Conservation (phyloP, 2,797 vertebrate species). For the Acomys russatus region DNA sequence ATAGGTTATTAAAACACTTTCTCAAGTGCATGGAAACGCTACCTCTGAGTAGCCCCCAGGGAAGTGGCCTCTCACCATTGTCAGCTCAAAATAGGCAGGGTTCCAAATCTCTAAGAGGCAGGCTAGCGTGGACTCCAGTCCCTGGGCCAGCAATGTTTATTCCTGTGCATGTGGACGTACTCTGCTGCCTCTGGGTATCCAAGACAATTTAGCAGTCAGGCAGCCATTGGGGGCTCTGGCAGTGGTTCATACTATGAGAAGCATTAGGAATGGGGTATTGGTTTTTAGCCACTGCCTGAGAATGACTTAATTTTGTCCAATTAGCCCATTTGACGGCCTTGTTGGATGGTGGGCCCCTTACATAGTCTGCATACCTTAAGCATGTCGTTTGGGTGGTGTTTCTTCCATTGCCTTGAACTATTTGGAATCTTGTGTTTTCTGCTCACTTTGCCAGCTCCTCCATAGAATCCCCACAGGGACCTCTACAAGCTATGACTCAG, state of each 20-base stretch:
- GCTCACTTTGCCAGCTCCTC: neutral
- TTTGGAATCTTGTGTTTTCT: neutral
- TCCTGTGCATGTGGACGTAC: neutral
- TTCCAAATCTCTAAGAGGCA: neutral
- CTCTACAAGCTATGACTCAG: neutral
- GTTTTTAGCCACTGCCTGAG: neutral
- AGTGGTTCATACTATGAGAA: neutral
- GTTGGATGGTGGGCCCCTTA: neutral
- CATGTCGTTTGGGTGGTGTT: neutral
- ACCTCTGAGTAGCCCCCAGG: neutral
- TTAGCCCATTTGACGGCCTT: neutral
- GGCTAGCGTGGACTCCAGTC: neutral
- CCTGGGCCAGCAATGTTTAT: neutral
- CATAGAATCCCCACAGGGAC: neutral
- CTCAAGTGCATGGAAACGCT: neutral
- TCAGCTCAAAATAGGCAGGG: neutral
- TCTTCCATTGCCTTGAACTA: constrained; percentile 32
- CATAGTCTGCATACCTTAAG: neutral
- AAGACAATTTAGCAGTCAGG: neutral
- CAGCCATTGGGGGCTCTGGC: neutral
- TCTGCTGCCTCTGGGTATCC: neutral
- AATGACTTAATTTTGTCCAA: neutral
- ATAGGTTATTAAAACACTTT: neutral
- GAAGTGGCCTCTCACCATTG: neutral
- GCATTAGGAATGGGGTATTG: neutral